Base-by-base conservation (phyloP, 1,140 invertebrate species). In the Anthonomus grandis region DNA sequence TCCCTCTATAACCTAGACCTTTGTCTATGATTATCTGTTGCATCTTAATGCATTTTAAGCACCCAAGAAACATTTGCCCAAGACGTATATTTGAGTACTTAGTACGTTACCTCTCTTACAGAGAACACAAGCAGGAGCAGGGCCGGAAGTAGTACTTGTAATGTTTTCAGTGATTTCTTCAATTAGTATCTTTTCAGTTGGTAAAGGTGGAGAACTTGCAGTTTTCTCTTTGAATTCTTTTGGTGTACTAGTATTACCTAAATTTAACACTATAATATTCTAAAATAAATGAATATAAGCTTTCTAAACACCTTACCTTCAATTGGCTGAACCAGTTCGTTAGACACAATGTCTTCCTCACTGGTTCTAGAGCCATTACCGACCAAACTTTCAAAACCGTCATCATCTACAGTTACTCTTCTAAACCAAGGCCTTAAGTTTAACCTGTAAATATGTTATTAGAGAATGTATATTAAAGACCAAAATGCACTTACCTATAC, bases 311-410 rank as follows among this genome's bases (percentile, higher is more conserved):
- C 10, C 15, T 15, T 54, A 24, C 39, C 19, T 37, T 54, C 23
- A 3, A 25, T 12, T 38, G 6, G 15, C 17, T 15, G 44, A 55
- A n/a, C 41, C 9, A 12, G 21, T 21, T 27, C 17, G 12, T 22
- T 31, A 36, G 51, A 27, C 21, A 50, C 48, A 6, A 50, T 39
- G 60, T 63, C 64, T 47, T 64, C 64, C 48, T 79, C 75, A 70
- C 75, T 74, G 21, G 70, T 85, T 71, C 88, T 86, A 1, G 87
- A 89, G 58, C 84, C 86, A 69, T 89, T 89, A 12, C 87, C 86
- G 69, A 89, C 89, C n/a, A 91, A 76, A 69, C 89, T 91, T 75
- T 91, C 89, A 71, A 91, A 91, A 12, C 89, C 89, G 73, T 91
- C 89, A 67, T 91, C 89, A 38, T 89, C 88, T 51, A 54, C 25